phyloP scores from a whole-genome alignment of 2,113 vertebrate genomes.

The Leucopsar rothschildi region DNA sequence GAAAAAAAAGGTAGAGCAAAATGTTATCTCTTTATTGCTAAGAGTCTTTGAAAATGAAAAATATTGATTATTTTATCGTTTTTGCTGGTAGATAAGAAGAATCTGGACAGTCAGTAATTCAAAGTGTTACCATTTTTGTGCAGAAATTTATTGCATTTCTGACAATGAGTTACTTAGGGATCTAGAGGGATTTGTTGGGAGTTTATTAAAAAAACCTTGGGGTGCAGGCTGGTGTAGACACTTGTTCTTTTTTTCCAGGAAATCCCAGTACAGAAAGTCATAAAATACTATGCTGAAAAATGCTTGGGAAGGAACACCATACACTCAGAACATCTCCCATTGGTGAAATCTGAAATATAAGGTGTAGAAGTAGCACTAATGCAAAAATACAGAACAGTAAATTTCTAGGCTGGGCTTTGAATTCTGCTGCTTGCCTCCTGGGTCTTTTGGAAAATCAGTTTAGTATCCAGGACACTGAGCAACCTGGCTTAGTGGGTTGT shows the following conservation, averaged over 20 bases:
- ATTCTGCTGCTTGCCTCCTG: accelerated
- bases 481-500: neutral
- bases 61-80: constrained; percentile 67
- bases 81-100: constrained; percentile 53
- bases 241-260: neutral
- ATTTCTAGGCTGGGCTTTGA: neutral
- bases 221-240: neutral
- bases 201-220: constrained; percentile 26
- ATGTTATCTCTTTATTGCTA: constrained; percentile 31
- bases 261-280: neutral
- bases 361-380: neutral
- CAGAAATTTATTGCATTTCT: constrained; percentile 41
- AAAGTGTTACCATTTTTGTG: constrained; percentile 23
- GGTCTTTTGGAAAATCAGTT: neutral
- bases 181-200: constrained; percentile 6
- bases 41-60: constrained; percentile 49
- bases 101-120: constrained; percentile 37
- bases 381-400: neutral
- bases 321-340: neutral
- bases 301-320: neutral
- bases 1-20: neutral
- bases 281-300: neutral
- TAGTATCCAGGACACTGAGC: neutral
- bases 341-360: neutral
- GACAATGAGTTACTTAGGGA: constrained; percentile 20